A percentile compares a stretch with the other conserved stretches of the same genome.
These are phyloP conservation scores for Prolemur simus DNA, from an alignment of 2,113 vertebrate species.

Conservation along the genomic window DNA sequence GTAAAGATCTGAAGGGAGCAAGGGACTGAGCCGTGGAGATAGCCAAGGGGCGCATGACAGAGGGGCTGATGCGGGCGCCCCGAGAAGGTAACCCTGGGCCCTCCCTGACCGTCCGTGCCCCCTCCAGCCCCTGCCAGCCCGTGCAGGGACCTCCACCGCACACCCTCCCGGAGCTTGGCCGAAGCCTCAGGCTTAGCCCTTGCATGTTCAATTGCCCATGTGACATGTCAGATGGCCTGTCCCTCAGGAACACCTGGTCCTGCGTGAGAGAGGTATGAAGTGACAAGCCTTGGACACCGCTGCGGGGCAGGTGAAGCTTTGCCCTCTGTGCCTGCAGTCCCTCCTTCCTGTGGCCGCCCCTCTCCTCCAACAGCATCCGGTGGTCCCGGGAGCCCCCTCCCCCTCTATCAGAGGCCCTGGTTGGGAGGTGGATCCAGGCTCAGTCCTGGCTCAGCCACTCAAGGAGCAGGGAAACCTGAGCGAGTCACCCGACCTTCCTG, in stretches of 20 bases:
- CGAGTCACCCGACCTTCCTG: neutral
- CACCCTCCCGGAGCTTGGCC: neutral
- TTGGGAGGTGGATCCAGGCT: neutral
- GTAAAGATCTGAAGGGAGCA: neutral
- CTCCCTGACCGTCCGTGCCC: neutral
- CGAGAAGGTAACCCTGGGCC: neutral
- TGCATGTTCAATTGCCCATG: neutral
- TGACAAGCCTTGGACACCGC: too few species aligned
- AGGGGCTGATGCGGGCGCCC: neutral
- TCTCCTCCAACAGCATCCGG: rapidly evolving
- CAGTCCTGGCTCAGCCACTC: neutral
- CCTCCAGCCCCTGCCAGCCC: neutral
- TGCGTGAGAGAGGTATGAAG: neutral
- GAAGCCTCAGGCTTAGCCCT: neutral
- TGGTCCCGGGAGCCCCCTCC: neutral
- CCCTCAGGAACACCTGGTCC: neutral
- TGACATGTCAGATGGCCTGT: neutral
- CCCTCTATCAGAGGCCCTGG: neutral
- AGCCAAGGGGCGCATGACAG: neutral
- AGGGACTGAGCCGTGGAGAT: neutral
- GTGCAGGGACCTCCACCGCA: neutral
- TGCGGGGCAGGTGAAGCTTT: neutral
- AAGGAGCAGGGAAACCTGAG: neutral
- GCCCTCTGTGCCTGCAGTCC: neutral
- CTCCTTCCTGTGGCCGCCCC: neutral